Base-by-base conservation (phyloP, 1,140 invertebrate genomes). In the Solen grandis region DNA sequence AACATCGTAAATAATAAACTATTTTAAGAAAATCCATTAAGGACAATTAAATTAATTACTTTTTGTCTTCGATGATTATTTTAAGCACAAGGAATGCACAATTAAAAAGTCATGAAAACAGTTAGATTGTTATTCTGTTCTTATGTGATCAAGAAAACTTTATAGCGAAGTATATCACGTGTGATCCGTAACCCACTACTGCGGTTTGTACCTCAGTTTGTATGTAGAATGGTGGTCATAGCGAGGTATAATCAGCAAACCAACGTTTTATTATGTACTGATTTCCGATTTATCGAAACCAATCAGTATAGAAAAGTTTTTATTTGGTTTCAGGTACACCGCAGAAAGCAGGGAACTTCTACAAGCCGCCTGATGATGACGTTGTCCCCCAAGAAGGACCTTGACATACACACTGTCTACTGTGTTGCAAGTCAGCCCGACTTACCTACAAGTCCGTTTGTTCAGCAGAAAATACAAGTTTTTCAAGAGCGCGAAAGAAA, bases 341-440 rank as follows among this genome's bases (percentile, higher is more conserved):
- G n/a, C 38, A 55, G 41, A 31, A 52, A 55, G 10, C 41, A 60
- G 3, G 41, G 66, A n/a, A 36, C 3, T n/a, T 55, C 25, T 22
- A 66, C 74, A 5, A 36, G 60, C 57, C 36, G 62, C 13, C 31
- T 76, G 27, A 76, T 63, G 27, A 66, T 76, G 22, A 76, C 60
- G 2, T 8, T 76, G 1, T 65, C 74, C 2, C 74, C 74, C n/a
- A 22, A 36, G 1, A 63, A 76, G 14, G 60, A 76, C 41, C 38
- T 35, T 2, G 74, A 65, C 31, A 38, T 66, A 19, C 60, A 65
- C 29, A 52, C 74, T 13, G 60, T 76, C 22, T 52, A 54, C 25
- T 76, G 74, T 25, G 33, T 65, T n/a, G 36, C 74, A 27, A 76
- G 60, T 66, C 74, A 76, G 25, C n/a, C n/a, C n/a, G n/a, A n/a